phyloP scores from a whole-genome alignment of 2,113 vertebrate genomes.

The Pedionomus torquatus region DNA sequence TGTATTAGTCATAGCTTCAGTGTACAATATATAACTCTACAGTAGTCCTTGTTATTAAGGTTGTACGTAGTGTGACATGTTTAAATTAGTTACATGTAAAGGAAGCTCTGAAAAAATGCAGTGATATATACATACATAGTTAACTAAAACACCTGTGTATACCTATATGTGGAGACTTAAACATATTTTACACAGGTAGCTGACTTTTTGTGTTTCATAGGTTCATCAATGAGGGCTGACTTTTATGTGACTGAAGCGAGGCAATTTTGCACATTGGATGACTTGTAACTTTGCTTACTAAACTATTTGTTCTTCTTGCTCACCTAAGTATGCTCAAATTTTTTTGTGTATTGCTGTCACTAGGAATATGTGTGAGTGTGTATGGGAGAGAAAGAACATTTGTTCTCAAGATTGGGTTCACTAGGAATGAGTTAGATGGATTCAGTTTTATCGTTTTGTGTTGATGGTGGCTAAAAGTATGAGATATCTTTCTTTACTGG shows the following conservation, averaged over 20 bases:
- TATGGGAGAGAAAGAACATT: background rate
- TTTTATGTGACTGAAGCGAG: background rate
- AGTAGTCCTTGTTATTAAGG: background rate
- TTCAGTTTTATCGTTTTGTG: background rate
- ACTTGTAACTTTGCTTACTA: background rate
- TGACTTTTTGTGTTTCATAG: background rate
- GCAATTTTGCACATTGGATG: background rate
- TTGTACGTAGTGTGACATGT: background rate
- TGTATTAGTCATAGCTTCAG: background rate
- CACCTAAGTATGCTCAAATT: accelerated
- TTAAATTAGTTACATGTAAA: background rate
- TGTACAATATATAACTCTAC: background rate
- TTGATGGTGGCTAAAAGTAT: background rate
- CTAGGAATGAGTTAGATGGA: background rate
- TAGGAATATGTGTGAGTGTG: background rate
- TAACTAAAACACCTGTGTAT: background rate
- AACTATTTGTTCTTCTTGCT: background rate
- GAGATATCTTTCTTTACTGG: background rate
- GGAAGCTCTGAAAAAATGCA: background rate
- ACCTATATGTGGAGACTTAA: background rate
- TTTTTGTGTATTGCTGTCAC: background rate
- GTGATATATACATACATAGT: background rate
- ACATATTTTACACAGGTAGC: background rate
- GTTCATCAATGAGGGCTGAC: background rate
- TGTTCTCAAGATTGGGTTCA: background rate